These are phyloP conservation scores for Diplodus sargus DNA, from an alignment of 2,797 vertebrate genomes.

Conservation along the genomic window DNA sequence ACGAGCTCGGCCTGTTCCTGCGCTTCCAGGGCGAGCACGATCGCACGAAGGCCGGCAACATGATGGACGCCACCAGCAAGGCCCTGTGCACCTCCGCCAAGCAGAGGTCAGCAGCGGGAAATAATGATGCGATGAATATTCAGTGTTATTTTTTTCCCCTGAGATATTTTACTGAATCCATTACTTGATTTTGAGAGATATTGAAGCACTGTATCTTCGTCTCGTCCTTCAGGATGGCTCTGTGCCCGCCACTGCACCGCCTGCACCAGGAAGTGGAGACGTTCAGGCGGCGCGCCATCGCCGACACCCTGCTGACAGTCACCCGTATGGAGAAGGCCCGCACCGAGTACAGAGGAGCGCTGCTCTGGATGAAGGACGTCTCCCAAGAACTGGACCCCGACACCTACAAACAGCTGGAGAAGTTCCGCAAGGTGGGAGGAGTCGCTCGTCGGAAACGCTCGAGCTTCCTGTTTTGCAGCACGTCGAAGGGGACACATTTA, in stretches of 20 bases:
- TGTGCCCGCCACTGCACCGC: slow-evolving; percentile 86
- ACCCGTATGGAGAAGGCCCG: slow-evolving; percentile 88
- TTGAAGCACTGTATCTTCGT: too few relatives aligned
- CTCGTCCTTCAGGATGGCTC: slow-evolving; percentile 76
- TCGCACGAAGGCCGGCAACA: slow-evolving; percentile 86
- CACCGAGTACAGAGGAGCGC: slow-evolving; percentile 87
- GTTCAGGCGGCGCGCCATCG: slow-evolving; percentile 87
- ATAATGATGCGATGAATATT: neutral
- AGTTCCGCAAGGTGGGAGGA: slow-evolving; percentile 87
- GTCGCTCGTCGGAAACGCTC: slow-evolving; percentile 25
- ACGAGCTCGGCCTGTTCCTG: slow-evolving; percentile 89
- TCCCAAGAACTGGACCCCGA: slow-evolving; percentile 91
- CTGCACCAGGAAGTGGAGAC: slow-evolving; percentile 90
- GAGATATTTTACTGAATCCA: too few relatives aligned
- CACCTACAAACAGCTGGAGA: slow-evolving; percentile 91
- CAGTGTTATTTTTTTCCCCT: too few relatives aligned
- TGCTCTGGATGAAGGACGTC: slow-evolving; percentile 91
- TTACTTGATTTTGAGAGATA: too few relatives aligned
- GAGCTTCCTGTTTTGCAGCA: too few relatives aligned
- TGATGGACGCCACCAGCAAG: slow-evolving; percentile 90
- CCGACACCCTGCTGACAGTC: slow-evolving; percentile 88
- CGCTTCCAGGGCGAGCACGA: slow-evolving; percentile 88
- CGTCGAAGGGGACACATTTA: too few relatives aligned
- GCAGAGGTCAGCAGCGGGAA: slow-evolving; percentile 82
- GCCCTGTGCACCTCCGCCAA: slow-evolving; percentile 88